Conservation (phyloP, 2,888 invertebrate genomes). For the Lissocephala sabroskyi region DNA sequence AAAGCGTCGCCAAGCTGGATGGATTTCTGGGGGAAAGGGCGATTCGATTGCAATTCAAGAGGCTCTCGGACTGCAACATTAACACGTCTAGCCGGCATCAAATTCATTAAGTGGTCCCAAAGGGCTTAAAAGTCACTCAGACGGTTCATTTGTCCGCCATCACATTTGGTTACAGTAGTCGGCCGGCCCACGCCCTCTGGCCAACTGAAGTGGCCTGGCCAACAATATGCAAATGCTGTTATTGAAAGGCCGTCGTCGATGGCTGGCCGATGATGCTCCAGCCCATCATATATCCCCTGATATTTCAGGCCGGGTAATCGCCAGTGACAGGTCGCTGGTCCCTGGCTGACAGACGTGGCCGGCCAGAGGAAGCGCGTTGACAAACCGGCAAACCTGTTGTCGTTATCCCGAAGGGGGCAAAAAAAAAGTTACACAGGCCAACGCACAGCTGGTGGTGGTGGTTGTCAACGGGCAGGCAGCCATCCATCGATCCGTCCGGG, state of each 20-base stretch:
- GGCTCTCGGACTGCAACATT: constrained; percentile 22
- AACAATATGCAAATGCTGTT: constrained; percentile 50
- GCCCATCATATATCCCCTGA: background rate
- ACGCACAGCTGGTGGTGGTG: constrained; percentile 6
- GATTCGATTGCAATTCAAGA: background rate
- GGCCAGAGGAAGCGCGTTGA: constrained; percentile 1
- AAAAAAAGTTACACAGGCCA: background rate
- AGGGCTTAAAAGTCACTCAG: constrained; percentile 28
- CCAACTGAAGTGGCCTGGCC: constrained; percentile 18
- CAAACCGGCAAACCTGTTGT: constrained; percentile 20
- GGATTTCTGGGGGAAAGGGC: background rate
- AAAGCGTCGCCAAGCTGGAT: background rate
- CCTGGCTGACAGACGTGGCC: constrained; percentile 29
- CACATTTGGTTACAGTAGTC: constrained; percentile 16
- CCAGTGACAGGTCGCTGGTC: constrained; percentile 32
- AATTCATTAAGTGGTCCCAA: constrained; percentile 33
- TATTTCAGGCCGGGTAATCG: constrained; percentile 36
- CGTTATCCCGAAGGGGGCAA: constrained; percentile 9
- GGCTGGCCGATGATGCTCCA: background rate
- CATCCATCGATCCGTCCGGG: background rate
- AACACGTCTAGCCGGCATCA: constrained; percentile 47
- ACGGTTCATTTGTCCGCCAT: constrained; percentile 20
- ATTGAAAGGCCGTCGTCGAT: constrained; percentile 33
- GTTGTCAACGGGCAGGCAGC: constrained; percentile 1
- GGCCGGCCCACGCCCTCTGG: background rate